Evolutionary conservation across 2,113 vertebrate genomes (phyloP).

Genomic region (Mobula hypostoma): DNA sequence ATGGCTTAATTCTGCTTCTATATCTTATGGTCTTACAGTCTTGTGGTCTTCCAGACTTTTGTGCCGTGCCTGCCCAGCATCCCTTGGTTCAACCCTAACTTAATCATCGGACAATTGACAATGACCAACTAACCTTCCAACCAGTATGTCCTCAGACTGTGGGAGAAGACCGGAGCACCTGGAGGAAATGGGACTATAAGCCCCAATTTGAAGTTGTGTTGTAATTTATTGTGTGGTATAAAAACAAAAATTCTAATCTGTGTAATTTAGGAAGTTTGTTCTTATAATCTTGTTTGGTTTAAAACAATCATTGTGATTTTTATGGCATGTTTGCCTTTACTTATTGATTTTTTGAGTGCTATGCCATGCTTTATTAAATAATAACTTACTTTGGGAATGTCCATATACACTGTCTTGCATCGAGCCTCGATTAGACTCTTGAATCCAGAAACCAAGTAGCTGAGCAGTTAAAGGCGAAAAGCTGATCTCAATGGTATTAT

Average conservation of each 20-base stretch:
- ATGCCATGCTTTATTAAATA: not conserved
- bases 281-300: not conserved
- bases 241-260: not conserved
- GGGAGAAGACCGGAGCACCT: too few relatives aligned
- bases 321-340: not conserved
- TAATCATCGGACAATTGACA: too few relatives aligned
- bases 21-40: too few relatives aligned
- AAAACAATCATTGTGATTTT: not conserved
- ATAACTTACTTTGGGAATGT: not conserved
- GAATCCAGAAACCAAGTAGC: not conserved
- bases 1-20: too few relatives aligned
- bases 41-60: not conserved
- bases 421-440: too few relatives aligned
- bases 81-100: too few relatives aligned
- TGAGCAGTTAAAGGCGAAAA: not conserved
- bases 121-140: too few relatives aligned
- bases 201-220: not conserved
- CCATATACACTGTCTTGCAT: not conserved
- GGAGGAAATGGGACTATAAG: not conserved
- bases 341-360: not conserved
- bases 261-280: not conserved
- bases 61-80: not conserved
- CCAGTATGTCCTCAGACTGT: too few relatives aligned
- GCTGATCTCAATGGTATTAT: not conserved
- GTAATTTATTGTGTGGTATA: not conserved